Evolutionary conservation across 2,888 invertebrate species (phyloP).

Genomic region (Thysanoteuthis rhombus): DNA sequence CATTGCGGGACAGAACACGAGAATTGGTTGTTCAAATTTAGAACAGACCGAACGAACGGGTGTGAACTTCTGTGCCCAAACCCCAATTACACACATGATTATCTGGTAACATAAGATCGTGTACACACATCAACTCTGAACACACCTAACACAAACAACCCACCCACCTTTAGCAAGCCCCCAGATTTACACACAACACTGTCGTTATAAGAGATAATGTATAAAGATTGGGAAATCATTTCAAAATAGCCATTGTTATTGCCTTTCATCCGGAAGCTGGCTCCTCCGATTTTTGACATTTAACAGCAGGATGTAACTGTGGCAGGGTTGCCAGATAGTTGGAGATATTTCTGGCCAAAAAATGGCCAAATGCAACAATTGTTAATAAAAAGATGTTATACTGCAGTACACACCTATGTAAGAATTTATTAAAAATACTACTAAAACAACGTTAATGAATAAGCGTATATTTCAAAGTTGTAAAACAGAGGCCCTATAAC

Average conservation of each 20-base stretch:
- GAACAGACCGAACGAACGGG: neutral
- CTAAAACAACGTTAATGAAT: no score
- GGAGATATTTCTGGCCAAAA: no score
- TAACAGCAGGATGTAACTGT: neutral
- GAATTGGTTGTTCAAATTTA: neutral
- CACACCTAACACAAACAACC: neutral
- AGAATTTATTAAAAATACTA: no score
- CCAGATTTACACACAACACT: neutral
- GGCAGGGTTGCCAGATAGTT: no score
- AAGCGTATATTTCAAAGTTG: no score
- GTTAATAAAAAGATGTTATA: no score
- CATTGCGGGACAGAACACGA: neutral
- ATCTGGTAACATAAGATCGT: neutral
- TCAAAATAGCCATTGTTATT: neutral
- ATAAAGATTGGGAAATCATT: neutral
- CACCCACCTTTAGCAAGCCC: neutral
- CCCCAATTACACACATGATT: neutral
- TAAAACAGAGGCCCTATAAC: no score
- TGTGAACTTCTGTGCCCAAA: neutral
- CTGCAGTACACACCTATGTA: no score
- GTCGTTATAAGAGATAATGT: neutral
- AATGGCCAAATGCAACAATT: no score
- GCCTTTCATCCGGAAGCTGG: neutral
- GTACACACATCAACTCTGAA: neutral
- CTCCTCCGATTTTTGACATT: neutral